A percentile compares a stretch with the other conserved stretches of the same genome.
Conservation (phyloP, 2,888 invertebrate genomes). For the Protodeltote pygarga region DNA sequence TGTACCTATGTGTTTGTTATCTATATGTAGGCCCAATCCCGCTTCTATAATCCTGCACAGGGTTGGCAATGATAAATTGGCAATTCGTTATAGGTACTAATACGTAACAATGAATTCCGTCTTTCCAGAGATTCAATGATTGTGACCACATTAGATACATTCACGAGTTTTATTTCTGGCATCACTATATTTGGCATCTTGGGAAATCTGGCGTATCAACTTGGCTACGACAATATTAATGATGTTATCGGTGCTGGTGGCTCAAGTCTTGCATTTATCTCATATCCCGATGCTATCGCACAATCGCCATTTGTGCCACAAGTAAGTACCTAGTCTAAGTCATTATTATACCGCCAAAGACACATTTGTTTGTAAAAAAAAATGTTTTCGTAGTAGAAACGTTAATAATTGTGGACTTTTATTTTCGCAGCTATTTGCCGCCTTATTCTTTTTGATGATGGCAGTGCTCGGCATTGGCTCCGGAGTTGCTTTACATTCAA, state of each 20-base stretch:
- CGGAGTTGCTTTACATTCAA: slow-evolving; percentile 90
- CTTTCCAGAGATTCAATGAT: slow-evolving; percentile 91
- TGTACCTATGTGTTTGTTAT: no score
- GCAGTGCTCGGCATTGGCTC: slow-evolving; percentile 92
- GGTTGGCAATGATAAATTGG: no score
- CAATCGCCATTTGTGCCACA: slow-evolving; percentile 92
- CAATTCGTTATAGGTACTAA: no score
- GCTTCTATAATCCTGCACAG: no score
- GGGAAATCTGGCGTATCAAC: slow-evolving; percentile 91
- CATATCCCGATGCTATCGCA: slow-evolving; percentile 94
- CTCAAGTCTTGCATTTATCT: slow-evolving; percentile 93
- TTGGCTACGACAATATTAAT: slow-evolving; percentile 86
- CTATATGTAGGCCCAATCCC: no score
- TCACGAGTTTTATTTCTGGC: slow-evolving; percentile 93
- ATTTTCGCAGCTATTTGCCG: slow-evolving; percentile 89
- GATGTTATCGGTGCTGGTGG: slow-evolving; percentile 91
- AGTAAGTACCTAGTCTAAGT: slow-evolving; percentile 68
- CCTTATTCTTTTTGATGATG: slow-evolving; percentile 94
- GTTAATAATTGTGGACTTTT: no score
- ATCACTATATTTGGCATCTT: slow-evolving; percentile 94
- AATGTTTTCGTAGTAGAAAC: no score
- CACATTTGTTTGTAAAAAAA: no score
- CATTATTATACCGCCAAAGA: no score
- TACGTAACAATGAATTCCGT: no score
- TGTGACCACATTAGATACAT: slow-evolving; percentile 93